Percentiles rank a stretch among this genome's conserved stretches.
Conservation (phyloP, 1,140 invertebrate genomes). For the Listronotus bonariensis region DNA sequence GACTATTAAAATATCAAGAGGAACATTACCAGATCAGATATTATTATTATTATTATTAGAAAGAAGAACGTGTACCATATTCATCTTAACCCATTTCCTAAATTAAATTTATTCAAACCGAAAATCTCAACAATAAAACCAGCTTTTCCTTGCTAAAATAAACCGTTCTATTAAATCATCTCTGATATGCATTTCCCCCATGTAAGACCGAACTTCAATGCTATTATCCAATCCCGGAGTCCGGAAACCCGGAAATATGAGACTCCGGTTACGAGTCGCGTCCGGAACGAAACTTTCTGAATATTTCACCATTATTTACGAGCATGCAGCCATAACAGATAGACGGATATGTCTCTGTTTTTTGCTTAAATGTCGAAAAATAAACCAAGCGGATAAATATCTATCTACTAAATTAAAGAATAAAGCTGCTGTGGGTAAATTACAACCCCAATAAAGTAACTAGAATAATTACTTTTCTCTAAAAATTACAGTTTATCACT, state of each 20-base stretch:
- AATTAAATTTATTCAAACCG: too few relatives aligned
- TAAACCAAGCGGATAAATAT: too few relatives aligned
- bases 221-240: constrained; percentile 8
- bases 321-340: constrained; percentile 39
- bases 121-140: constrained; percentile 1
- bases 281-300: constrained; percentile 45
- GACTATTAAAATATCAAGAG: too few relatives aligned
- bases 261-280: constrained; percentile 42
- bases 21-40: too few relatives aligned
- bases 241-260: constrained; percentile 46
- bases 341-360: constrained; percentile 10
- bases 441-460: too few relatives aligned
- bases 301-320: constrained; percentile 48
- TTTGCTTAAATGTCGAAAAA: background rate
- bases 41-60: too few relatives aligned
- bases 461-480: too few relatives aligned
- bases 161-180: constrained; percentile 12
- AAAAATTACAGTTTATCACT: too few relatives aligned
- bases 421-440: too few relatives aligned
- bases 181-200: constrained; percentile 11
- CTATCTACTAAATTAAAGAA: too few relatives aligned
- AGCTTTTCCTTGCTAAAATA: background rate
- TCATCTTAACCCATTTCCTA: too few relatives aligned
- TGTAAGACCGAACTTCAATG: constrained; percentile 7
- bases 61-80: too few relatives aligned